Evolutionary conservation across 1,140 invertebrate genomes (phyloP).

Genomic region (Lasaia peninsularis): DNA sequence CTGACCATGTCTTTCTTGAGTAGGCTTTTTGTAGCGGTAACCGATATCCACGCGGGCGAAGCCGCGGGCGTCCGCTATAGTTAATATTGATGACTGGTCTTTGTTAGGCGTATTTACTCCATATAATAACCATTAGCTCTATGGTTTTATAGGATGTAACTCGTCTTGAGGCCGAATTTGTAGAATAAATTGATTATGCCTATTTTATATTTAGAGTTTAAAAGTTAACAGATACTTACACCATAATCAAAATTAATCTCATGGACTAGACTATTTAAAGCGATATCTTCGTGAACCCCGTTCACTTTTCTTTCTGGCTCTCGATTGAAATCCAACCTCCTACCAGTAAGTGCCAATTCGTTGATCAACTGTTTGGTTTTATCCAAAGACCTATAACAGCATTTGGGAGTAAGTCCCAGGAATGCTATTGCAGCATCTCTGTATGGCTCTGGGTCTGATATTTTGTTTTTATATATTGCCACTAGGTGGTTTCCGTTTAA

Average conservation of each 20-base stretch:
- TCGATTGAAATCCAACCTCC: slow-evolving; percentile 50
- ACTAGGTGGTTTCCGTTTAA: slow-evolving; percentile 94
- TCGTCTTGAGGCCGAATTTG: too few relatives aligned
- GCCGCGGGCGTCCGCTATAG: too few relatives aligned
- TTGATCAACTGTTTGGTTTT: slow-evolving; percentile 56
- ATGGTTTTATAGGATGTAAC: too few relatives aligned
- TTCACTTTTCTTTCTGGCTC: slow-evolving; percentile 50
- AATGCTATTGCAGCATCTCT: slow-evolving; percentile 91
- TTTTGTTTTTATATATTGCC: slow-evolving; percentile 81
- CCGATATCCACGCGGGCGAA: too few relatives aligned
- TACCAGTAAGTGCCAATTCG: slow-evolving; percentile 48
- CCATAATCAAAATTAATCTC: slow-evolving; percentile 68
- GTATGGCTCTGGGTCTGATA: slow-evolving; percentile 89
- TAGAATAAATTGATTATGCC: too few relatives aligned
- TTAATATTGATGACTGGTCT: too few relatives aligned
- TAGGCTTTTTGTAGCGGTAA: too few relatives aligned
- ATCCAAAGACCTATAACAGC: slow-evolving; percentile 47
- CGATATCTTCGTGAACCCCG: slow-evolving; percentile 55
- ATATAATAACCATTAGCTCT: too few relatives aligned
- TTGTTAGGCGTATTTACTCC: too few relatives aligned
- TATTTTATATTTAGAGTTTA: too few relatives aligned
- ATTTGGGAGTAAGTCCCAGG: slow-evolving; percentile 83
- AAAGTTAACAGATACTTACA: slow-evolving; percentile 49
- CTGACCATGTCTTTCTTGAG: too few relatives aligned
- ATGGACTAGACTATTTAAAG: slow-evolving; percentile 64